Base-by-base conservation (phyloP, 2,113 vertebrate species). In the Peromyscus polionotus region DNA sequence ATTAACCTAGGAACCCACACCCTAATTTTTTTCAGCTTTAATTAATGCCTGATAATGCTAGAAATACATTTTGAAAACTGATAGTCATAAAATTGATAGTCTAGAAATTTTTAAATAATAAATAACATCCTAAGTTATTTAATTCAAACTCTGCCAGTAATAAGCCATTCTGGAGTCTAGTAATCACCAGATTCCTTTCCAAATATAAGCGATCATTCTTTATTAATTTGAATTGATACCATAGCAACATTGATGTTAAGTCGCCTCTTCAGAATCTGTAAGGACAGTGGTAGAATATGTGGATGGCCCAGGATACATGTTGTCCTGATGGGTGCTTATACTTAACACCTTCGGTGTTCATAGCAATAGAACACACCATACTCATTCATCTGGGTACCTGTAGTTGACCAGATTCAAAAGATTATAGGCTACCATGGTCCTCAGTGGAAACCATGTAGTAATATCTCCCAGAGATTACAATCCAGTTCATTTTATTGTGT, bases 151-250 rank as follows among this genome's bases (percentile, higher is more conserved):
- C 65, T 12, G 24, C 70, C 19, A 45, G 2, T 67, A 88, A 61
- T 67, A 88, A 95, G 28, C 1, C 54, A 77, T 22, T 59, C 33
- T 80, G 19, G 19, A 73, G 16, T 91, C 39, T 88, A 31, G 51
- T 39, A 36, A 61, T 17, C 1, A 59, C 24, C 39, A 7, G 17
- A 76, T 91, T 42, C 4, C 42, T 96, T 94, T 61, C 24, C 48
- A 81, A 65, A 65, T 67, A 7, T 51, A 90, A 65, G 26, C 5
- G 48, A 90, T 87, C 5, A 65, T 77, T 72, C 24, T 14, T 94
- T 59, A 9, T 83, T 93, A 88, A 90, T 94, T 81, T 67, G 39
- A 72, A 39, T 5, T 87, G 87, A n/a, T 83, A 31, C 76, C 26
- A 36, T 90, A 61, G 11, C 10, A 17, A 59, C 0, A 36, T 83